Evolutionary conservation across 2,113 vertebrate genomes (phyloP), one percentile per base, ranked within the genome.

Genomic region (Trogon melanurus): DNA sequence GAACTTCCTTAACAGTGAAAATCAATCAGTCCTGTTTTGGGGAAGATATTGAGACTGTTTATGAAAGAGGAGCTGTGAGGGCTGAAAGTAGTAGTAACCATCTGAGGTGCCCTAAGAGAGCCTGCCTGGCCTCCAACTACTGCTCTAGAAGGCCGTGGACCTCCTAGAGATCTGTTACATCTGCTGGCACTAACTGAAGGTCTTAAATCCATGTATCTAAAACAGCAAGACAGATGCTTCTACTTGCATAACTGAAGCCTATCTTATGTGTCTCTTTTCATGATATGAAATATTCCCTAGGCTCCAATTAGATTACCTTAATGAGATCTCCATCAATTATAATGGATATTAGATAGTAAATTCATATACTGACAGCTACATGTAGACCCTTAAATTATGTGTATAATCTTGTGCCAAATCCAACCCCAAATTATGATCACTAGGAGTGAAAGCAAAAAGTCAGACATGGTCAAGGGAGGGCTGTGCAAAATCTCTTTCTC

Each of bases 11-110:
- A 30, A 41, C 32, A 25, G 16, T 34, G 30, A 79, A 85, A 14
- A 27, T 64, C 6, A 32, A 27, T 64, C 6, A 32, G 19, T 22
- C 10, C 6, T 83, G 20, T 25, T 83, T 61, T 41, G 3, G 32
- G 17, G 3, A 3, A 2, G 0, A 10, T n/a, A 53, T 8, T 8
- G 11, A 69, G 7, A 8, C 18, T 72, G 8, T 60, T 69, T 60
- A 29, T 27, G 7, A 34, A 17, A 60, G 41, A 76, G n/a, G 13
- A 73, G 8, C 1, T 61, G 9, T 0, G 4, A 73, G 22, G 29
- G 15, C 15, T 80, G 48, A 48, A 66, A 85, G 32, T 13, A 26
- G 7, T 47, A n/a, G 13, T 26, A 85, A 5, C 1, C 7, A 5
- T 69, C 38, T 56, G 29, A 76, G 29, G 9, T 73, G 11, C 26